Percentiles rank a stretch among this genome's conserved stretches.
phyloP scores from a whole-genome alignment of 2,888 invertebrate species.

The Trachelus tabidus region DNA sequence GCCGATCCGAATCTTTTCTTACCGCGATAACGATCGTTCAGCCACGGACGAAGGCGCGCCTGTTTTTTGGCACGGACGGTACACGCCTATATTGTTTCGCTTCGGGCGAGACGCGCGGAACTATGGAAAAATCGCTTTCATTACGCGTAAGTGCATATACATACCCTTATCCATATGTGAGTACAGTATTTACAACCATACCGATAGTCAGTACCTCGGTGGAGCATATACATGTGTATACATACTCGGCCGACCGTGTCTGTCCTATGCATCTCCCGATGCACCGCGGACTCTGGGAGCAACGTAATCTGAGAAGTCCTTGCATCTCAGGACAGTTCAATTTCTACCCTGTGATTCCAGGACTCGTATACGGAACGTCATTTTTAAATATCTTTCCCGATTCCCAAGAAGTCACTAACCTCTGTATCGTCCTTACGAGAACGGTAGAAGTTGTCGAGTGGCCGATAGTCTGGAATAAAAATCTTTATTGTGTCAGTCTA shows the following conservation, averaged over 20 bases:
- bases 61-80: slow-evolving; percentile 21
- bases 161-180: neutral
- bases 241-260: slow-evolving; percentile 1
- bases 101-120: slow-evolving; percentile 30
- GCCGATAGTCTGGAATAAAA: neutral
- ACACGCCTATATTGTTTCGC: slow-evolving; percentile 35
- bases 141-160: slow-evolving; percentile 26
- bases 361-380: neutral
- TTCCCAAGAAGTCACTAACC: neutral
- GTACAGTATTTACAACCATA: neutral
- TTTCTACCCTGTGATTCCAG: slow-evolving; percentile 7
- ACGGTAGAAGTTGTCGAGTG: neutral
- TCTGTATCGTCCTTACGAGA: neutral
- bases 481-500: neutral
- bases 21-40: neutral
- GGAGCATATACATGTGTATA: neutral
- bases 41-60: neutral
- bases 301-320: slow-evolving; percentile 37
- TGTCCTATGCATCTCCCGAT: slow-evolving; percentile 11
- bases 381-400: neutral
- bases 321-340: slow-evolving; percentile 20
- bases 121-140: slow-evolving; percentile 49
- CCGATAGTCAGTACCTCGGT: neutral
- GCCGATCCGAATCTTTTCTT: neutral
- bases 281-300: slow-evolving; percentile 25